A percentile compares a stretch with the other conserved stretches of the same genome.
phyloP scores from a whole-genome alignment of 2,888 invertebrate genomes.

The Tethea ocularis region DNA sequence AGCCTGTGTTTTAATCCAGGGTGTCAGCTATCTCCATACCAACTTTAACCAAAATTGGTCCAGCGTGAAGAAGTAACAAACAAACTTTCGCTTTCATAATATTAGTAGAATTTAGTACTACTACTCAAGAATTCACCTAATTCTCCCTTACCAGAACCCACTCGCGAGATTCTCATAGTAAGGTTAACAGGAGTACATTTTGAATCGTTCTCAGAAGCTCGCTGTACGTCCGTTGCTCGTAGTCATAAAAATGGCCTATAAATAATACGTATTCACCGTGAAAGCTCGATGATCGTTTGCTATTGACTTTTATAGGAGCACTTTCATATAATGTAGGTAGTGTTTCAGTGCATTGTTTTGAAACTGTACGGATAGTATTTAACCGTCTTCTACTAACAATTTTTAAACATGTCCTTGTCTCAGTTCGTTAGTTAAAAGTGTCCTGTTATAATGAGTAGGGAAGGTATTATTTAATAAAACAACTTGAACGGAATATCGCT shows the following conservation, averaged over 20 bases:
- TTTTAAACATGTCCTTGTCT: too few relatives aligned
- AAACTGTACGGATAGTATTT: not conserved
- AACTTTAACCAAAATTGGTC: too few relatives aligned
- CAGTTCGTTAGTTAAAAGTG: too few relatives aligned
- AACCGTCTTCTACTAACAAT: not conserved
- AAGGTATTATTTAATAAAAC: too few relatives aligned
- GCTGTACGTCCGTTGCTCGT: slow-evolving; percentile 20
- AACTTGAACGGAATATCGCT: too few relatives aligned
- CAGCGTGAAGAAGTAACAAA: too few relatives aligned
- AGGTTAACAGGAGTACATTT: slow-evolving; percentile 6
- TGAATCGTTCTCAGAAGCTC: slow-evolving; percentile 22
- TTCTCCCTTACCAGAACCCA: not conserved
- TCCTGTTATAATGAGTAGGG: too few relatives aligned
- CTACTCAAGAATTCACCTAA: not conserved
- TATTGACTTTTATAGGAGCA: slow-evolving; percentile 2
- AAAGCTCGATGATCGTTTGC: slow-evolving; percentile 35
- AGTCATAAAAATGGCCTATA: slow-evolving; percentile 47
- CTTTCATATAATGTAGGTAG: not conserved
- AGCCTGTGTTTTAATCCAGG: too few relatives aligned
- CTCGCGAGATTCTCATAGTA: not conserved
- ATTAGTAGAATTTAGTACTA: too few relatives aligned
- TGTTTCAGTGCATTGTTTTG: not conserved
- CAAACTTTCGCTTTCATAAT: too few relatives aligned
- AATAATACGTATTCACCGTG: slow-evolving; percentile 39
- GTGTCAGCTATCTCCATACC: too few relatives aligned